Base-by-base conservation (phyloP, 2,113 vertebrate genomes). In the Mixornis gularis region DNA sequence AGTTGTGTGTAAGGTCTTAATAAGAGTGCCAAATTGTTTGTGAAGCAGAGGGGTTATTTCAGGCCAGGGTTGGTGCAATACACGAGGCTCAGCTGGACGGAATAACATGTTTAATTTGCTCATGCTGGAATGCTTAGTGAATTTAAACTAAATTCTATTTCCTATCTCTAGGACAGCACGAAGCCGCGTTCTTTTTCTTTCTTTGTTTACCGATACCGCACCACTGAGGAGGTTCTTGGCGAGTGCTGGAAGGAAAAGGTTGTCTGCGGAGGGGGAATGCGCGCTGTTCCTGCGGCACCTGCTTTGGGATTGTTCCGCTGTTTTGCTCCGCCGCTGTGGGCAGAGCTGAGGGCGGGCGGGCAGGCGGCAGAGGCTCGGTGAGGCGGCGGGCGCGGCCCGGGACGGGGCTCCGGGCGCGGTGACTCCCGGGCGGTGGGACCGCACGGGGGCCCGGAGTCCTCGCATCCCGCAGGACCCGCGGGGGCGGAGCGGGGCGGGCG, bases 161-260 rank as follows among this genome's bases (percentile, higher is more conserved):
- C 17, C 1, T n/a, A 7, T 79, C 34, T n/a, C 9, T 22, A 17
- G 70, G 14, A 55, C 10, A 21, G 44, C 24, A 9, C 2, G 10
- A 29, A 43, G 32, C 3, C 13, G 6, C 4, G 2, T 10, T 25
- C 0, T 16, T 34, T 40, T 26, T 38, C 21, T 12, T 11, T 6
- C 6, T 51, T n/a, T 72, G 24, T 87, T 73, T n/a, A 24, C 63
- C 12, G 27, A 4, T 12, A 1, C 20, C 5, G 17, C 22, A 6
- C 26, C 22, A 15, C 6, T 3, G 70, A 58, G 36, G n/a, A 48
- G 36, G 19, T 17, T n/a, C 14, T 17, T 9, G 10, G 22, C 2
- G n/a, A 34, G 17, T 34, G 13, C 21, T 17, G 59, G 30, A n/a
- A 44, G 16, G 21, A 36, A 7, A 49, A 51, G 27, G 36, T 18